phyloP scores from a whole-genome alignment of 2,113 vertebrate genomes.

The Bombycilla garrulus region DNA sequence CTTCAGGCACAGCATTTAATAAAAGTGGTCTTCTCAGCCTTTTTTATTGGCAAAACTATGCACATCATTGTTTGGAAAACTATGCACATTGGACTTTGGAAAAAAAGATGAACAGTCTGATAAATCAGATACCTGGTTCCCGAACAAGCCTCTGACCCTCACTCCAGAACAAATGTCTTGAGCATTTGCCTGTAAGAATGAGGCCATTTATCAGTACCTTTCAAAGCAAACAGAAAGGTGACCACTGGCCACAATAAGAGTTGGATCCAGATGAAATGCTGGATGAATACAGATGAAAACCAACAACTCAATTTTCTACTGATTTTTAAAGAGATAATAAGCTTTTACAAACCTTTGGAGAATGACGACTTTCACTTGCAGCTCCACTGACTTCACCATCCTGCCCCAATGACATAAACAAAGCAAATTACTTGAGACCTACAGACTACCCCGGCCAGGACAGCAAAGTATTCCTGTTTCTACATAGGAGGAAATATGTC shows the following conservation, averaged over 20 bases:
- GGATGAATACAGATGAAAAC: no score
- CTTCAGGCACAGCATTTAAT: not conserved
- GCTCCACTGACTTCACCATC: not conserved
- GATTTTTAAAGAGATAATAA: not conserved
- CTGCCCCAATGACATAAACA: not conserved
- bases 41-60: not conserved
- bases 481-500: not conserved
- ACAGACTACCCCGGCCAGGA: not conserved
- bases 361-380: not conserved
- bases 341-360: not conserved
- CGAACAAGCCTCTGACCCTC: not conserved
- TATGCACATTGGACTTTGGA: not conserved
- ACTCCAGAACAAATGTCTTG: not conserved
- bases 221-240: not conserved
- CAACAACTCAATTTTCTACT: not conserved
- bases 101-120: not conserved
- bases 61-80: not conserved
- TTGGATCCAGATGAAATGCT: not conserved
- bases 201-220: not conserved
- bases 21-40: not conserved
- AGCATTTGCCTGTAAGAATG: not conserved
- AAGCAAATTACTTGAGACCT: not conserved
- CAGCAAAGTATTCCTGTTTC: not conserved
- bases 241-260: accelerated
- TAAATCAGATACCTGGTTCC: not conserved